Conservation (phyloP, 2,797 vertebrate species). For the Harpagifer antarcticus region DNA sequence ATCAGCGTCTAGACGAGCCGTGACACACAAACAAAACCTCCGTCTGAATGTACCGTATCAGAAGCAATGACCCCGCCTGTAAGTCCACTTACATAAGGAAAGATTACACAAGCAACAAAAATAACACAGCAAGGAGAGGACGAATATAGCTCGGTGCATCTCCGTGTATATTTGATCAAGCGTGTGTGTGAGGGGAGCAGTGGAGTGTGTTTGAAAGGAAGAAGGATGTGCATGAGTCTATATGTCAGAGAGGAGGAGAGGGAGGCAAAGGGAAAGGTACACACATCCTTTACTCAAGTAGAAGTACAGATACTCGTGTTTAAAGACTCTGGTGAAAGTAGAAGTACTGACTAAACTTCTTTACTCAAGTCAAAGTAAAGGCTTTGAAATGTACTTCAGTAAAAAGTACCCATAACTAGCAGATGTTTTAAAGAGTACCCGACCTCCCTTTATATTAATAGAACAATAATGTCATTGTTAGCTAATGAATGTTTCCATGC, state of each 20-base stretch:
- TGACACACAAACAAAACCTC: constrained; percentile 58
- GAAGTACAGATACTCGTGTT: no score
- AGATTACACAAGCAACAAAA: constrained; percentile 75
- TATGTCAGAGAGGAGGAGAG: constrained; percentile 55
- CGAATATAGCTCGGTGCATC: constrained; percentile 69
- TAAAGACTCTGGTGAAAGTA: no score
- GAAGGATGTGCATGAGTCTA: constrained; percentile 59
- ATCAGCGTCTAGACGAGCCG: constrained; percentile 73
- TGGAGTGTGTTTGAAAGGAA: constrained; percentile 55
- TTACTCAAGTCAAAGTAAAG: no score
- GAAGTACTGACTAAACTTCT: no score
- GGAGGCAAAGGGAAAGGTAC: constrained; percentile 21
- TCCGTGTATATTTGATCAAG: constrained; percentile 71
- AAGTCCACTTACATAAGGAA: constrained; percentile 78
- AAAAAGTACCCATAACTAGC: no score
- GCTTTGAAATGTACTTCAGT: no score
- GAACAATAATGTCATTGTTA: no score
- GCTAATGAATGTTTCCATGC: no score
- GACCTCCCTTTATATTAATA: no score
- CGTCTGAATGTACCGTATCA: constrained; percentile 48
- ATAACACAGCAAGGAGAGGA: constrained; percentile 54
- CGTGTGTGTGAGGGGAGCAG: constrained; percentile 51
- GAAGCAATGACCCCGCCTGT: constrained; percentile 70
- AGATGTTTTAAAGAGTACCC: no score
- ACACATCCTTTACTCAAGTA: no score